Evolutionary conservation across 1,140 invertebrate species (phyloP).

Genomic region (Drosophila trapezifrons): DNA sequence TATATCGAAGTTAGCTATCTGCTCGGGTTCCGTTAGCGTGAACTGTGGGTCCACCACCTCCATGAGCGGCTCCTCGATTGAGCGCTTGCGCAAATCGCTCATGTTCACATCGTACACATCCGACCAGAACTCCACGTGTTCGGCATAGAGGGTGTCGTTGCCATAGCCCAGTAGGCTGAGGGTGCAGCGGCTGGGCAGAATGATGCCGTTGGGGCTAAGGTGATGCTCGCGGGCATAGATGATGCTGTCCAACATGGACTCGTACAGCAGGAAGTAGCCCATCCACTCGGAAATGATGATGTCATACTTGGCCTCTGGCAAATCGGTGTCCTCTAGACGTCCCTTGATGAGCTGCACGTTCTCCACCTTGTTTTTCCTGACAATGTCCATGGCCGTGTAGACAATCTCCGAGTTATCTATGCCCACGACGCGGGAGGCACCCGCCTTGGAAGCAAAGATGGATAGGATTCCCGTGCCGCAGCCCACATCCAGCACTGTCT

Average conservation of each 20-base stretch:
- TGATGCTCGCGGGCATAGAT: slow-evolving; percentile 96
- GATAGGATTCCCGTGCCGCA: slow-evolving; percentile 97
- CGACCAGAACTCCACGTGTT: slow-evolving; percentile 95
- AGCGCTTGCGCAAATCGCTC: slow-evolving; percentile 95
- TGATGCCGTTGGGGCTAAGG: slow-evolving; percentile 88
- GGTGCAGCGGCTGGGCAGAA: slow-evolving; percentile 95
- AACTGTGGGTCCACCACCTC: slow-evolving; percentile 91
- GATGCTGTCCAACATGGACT: slow-evolving; percentile 98
- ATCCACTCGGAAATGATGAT: slow-evolving; percentile 99
- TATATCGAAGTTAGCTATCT: slow-evolving; percentile 91
- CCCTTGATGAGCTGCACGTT: slow-evolving; percentile 89
- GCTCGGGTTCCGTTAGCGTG: slow-evolving; percentile 89
- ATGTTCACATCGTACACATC: slow-evolving; percentile 99
- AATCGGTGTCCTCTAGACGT: slow-evolving; percentile 94
- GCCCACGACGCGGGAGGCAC: slow-evolving; percentile 95
- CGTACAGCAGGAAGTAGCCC: slow-evolving; percentile 99
- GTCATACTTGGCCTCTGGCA: slow-evolving; percentile 94
- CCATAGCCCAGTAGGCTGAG: slow-evolving; percentile 95
- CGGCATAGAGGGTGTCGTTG: slow-evolving; percentile 91
- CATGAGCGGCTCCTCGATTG: slow-evolving; percentile 94
- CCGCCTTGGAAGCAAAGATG: slow-evolving; percentile 97
- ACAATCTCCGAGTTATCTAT: slow-evolving; percentile 96
- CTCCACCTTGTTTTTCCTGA: slow-evolving; percentile 89
- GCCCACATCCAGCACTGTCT: slow-evolving; percentile 96
- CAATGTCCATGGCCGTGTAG: slow-evolving; percentile 92